Evolutionary conservation across 2,113 vertebrate genomes (phyloP).

Genomic region (Echinops telfairi): DNA sequence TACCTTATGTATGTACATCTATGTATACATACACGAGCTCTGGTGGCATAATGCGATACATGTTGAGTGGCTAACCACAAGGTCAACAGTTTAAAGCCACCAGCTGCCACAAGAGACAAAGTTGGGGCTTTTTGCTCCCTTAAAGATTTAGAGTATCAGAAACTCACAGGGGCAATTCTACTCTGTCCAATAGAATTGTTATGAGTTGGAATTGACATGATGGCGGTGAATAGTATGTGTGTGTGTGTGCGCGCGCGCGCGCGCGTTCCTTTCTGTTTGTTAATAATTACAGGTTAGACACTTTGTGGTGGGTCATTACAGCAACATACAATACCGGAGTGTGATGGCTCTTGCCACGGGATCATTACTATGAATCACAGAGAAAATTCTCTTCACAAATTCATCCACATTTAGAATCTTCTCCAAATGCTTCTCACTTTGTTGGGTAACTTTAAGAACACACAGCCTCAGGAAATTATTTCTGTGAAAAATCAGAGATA

Average conservation of each 20-base stretch:
- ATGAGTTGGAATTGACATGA: too few species aligned
- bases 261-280: not conserved
- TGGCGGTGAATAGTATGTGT: too few species aligned
- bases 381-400: slow-evolving; percentile 98
- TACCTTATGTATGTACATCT: not conserved
- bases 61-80: too few species aligned
- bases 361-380: slow-evolving; percentile 99
- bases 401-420: slow-evolving; percentile 99
- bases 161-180: too few species aligned
- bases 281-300: not conserved
- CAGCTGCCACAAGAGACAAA: too few species aligned
- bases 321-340: slow-evolving; percentile 89
- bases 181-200: too few species aligned
- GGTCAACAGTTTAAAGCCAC: too few species aligned
- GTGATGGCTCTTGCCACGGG: slow-evolving; percentile 98
- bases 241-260: too few species aligned
- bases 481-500: slow-evolving; percentile 84
- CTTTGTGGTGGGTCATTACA: not conserved
- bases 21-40: too few species aligned
- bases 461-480: slow-evolving; percentile 98
- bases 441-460: slow-evolving; percentile 98
- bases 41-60: too few species aligned
- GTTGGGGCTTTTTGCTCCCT: too few species aligned
- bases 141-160: too few species aligned
- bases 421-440: slow-evolving; percentile 98